Conservation (phyloP, 2,888 invertebrate genomes). For the Syrphus vitripennis region DNA sequence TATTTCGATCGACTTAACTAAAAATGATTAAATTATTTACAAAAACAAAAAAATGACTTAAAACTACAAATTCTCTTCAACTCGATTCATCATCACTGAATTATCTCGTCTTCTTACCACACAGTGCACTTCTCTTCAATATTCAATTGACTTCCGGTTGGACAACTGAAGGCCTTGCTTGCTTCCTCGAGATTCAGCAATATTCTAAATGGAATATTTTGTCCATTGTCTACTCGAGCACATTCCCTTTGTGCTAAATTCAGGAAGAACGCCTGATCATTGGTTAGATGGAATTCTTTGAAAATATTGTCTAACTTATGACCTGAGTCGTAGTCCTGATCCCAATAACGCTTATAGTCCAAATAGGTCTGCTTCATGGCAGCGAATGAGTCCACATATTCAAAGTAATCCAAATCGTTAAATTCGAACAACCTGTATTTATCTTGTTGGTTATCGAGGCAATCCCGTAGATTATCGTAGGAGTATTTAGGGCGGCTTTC, state of each 20-base stretch:
- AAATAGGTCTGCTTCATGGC: conserved; percentile 53
- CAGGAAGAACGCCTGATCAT: conserved; percentile 61
- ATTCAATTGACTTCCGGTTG: conserved; percentile 42
- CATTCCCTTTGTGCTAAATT: conserved; percentile 64
- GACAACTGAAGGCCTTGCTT: conserved; percentile 53
- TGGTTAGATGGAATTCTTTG: conserved; percentile 49
- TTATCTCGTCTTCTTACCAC: conserved; percentile 24
- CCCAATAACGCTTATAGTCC: conserved; percentile 52
- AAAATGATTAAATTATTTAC: conserved; percentile 39
- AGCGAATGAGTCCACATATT: conserved; percentile 56
- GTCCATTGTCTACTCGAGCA: conserved; percentile 29
- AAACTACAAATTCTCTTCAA: neutral
- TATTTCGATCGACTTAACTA: conserved; percentile 7
- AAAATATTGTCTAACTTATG: conserved; percentile 39
- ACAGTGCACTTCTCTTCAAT: conserved; percentile 52
- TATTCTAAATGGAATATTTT: conserved; percentile 60
- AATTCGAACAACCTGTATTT: conserved; percentile 58
- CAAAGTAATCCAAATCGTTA: conserved; percentile 61
- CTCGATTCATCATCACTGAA: neutral
- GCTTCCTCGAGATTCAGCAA: conserved; percentile 62
- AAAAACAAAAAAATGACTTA: conserved; percentile 40
- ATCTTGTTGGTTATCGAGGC: conserved; percentile 52
- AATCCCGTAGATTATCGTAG: conserved; percentile 47
- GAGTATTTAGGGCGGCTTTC: conserved; percentile 62
- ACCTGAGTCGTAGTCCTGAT: conserved; percentile 49